Percentiles rank a stretch among this genome's conserved stretches.
These are phyloP conservation scores for Stegodyphus dumicola DNA, from an alignment of 1,140 invertebrate genomes.

Conservation along the genomic window DNA sequence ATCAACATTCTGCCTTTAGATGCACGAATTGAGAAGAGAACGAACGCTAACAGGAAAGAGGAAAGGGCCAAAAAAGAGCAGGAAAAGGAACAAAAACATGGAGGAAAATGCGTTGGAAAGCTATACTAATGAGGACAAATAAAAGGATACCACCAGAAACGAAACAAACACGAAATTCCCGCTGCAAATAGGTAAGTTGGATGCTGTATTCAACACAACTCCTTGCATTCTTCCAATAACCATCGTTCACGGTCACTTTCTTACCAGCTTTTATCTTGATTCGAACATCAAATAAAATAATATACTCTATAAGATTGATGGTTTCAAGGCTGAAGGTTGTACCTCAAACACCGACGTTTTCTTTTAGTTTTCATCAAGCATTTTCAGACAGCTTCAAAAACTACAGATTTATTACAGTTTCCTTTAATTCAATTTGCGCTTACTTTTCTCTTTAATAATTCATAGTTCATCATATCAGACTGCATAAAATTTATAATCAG, in stretches of 20 bases:
- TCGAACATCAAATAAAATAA: background rate
- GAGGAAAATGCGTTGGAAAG: constrained; percentile 41
- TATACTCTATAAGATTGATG: background rate
- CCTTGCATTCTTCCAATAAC: background rate
- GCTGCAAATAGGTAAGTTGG: constrained; percentile 4
- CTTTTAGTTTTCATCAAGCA: background rate
- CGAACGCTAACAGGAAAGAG: background rate
- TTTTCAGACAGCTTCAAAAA: too few species aligned
- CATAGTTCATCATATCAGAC: too few species aligned
- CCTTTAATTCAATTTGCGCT: too few species aligned
- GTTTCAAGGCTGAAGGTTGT: background rate
- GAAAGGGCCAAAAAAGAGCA: background rate
- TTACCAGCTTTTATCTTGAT: background rate
- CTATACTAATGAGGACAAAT: constrained; percentile 50
- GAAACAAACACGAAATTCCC: constrained; percentile 36
- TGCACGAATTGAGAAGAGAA: constrained; percentile 32
- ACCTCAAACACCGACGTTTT: background rate
- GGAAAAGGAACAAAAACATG: background rate
- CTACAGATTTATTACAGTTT: too few species aligned
- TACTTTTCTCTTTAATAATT: too few species aligned
- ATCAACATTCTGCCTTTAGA: constrained; percentile 48
- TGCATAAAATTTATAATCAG: too few species aligned
- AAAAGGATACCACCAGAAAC: constrained; percentile 29
- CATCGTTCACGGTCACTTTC: background rate
- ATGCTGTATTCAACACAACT: too few species aligned